Evolutionary conservation across 2,113 vertebrate genomes (phyloP).

Genomic region (Okapia johnstoni): DNA sequence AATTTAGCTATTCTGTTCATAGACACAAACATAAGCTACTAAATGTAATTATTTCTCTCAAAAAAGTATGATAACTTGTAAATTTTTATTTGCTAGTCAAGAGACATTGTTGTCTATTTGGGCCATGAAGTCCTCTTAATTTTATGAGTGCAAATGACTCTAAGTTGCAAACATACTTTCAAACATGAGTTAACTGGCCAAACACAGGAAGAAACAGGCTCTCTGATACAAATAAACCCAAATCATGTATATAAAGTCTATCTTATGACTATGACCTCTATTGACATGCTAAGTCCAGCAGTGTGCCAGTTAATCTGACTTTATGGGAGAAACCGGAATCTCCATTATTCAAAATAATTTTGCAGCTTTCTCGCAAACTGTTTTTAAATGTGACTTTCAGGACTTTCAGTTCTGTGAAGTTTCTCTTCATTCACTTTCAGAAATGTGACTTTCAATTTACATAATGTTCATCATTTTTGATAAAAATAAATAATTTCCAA

Average conservation of each 20-base stretch:
- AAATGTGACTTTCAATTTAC: too few species aligned
- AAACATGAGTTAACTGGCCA: not conserved
- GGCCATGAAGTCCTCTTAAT: not conserved
- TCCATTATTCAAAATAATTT: not conserved
- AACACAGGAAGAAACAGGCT: not conserved
- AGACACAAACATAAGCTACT: not conserved
- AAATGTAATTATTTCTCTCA: not conserved
- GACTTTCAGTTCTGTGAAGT: not conserved
- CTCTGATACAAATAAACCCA: not conserved
- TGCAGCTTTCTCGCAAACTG: not conserved
- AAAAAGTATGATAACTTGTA: not conserved
- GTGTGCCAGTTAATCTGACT: not conserved
- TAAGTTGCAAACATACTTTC: not conserved
- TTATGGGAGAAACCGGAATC: not conserved
- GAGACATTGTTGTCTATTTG: not conserved
- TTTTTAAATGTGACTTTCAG: not conserved
- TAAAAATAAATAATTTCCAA: not conserved
- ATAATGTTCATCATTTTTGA: not conserved
- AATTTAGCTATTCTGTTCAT: not conserved
- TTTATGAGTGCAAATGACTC: not conserved
- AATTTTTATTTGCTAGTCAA: not conserved
- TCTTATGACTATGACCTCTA: not conserved
- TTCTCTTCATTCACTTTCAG: too few species aligned
- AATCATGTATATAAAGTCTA: not conserved
- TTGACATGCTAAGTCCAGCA: not conserved